Base-by-base conservation (phyloP, 2,888 invertebrate species). In the Athrips mouffetella region DNA sequence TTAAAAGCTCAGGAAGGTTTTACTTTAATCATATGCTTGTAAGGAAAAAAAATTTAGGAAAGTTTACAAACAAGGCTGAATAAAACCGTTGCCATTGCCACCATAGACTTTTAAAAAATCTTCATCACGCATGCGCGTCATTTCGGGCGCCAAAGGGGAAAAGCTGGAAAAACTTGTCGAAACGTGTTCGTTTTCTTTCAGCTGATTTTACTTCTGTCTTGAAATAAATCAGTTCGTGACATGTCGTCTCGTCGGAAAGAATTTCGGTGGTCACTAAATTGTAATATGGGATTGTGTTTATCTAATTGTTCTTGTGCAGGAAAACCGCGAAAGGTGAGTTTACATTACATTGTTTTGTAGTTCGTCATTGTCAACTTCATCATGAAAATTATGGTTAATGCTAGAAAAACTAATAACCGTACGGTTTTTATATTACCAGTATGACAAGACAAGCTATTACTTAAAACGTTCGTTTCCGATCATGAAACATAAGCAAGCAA, bases 251-350 rank as follows among this genome's bases (percentile, higher is more conserved):
- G 13, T 46, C 57, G 57, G 48, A 67, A 61, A 55, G 46, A 62
- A 40, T 56, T 53, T 46, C 54, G 52, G 46, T 61, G 65, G 53
- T 64, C 50, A 49, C 60, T 63, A 47, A 59, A 59, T 56, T 64
- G 58, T 47, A 63, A 63, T 45, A 85, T 85, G 84, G 84, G 84
- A 49, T 61, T 61, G 57, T 82, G 81, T 70, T 76, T 75, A 59
- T 76, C 82, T 44, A 63, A 62, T 57, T 78, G 76, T 67, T 65
- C 66, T 55, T 70, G 70, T 62, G 51, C 45, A 47, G 56, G 58
- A 46, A 65, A 61, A 41, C 51, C 48, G 16, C 64, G 64, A 59
- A 66, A 61, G 74, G 81, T 82, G 52, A 70, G 72, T 37, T 39
- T 8, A 4, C n/a, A 11, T 6, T 1, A 11, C n/a, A 11, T 11